Base-by-base conservation (phyloP, 2,797 vertebrate genomes). In the Lophius americanus region DNA sequence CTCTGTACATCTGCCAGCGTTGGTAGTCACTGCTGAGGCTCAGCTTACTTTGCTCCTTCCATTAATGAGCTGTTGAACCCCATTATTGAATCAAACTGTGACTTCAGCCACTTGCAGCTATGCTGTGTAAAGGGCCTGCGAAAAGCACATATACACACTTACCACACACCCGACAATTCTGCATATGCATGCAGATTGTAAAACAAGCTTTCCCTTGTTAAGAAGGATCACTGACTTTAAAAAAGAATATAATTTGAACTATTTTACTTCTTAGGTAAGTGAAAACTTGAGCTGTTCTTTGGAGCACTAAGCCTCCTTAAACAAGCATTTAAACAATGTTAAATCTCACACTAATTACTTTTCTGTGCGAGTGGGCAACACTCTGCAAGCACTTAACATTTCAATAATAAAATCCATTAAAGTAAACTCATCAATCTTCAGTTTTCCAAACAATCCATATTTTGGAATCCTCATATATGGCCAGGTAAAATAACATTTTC, bases 81-180 rank as follows among this genome's bases (percentile, higher is more conserved):
- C 70, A 63, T 83, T 80, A 73, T 73, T 51, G 46, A 82, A 81
- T 78, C 73, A 75, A 81, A 84, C 72, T 81, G 81, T 88, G 70
- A 92, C 86, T 88, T 87, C 78, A 90, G 85, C 79, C 68, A 51
- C 74, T 23, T 65, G 81, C 87, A 92, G 91, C 90, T 92, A 91
- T 82, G 79, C 77, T 85, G 68, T 50, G 85, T 85, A 90, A 88
- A 80, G 74, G 87, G 68, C 64, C 67, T 81, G 61, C 70, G 71
- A 64, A 53, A 74, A 54, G 43, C 44, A 47, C 50, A 33, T 14
- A 44, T 23, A 62, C 11, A 8, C 7, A 23, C 36, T n/a, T 42
- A 60, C 52, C 44, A 56, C 53, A 55, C 64, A 72, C 44, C 57
- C 56, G 55, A 41, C 39, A 51, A 73, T 79, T 83, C 56, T 85